Base-by-base conservation (phyloP, 1,140 invertebrate genomes). In the Vanessa atalanta region DNA sequence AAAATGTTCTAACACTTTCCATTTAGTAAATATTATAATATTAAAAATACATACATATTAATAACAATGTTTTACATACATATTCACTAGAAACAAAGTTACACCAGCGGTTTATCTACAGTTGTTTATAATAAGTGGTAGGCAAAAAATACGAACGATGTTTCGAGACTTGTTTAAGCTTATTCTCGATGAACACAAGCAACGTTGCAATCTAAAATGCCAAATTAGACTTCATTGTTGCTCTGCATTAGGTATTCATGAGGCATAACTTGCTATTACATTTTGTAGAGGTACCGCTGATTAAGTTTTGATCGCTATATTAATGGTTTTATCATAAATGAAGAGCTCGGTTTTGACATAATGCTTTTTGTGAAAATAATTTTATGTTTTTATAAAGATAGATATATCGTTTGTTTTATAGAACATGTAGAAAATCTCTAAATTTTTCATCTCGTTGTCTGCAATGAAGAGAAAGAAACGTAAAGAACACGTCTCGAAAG, bases 211-310 rank as follows among this genome's bases (percentile, higher is more conserved):
- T 71, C 70, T 71, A 65, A 71, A 71, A 71, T 71, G 70, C 47
- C 70, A 71, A 71, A 71, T 71, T 71, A 71, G 70, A 65, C 61
- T 71, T 71, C 70, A 71, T 71, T 71, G 70, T 71, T 71, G 70
- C 50, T 65, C 63, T 51, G 61, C 60, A 71, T 71, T 64, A 71
- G 50, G 70, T 71, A 71, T 71, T 71, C 70, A 71, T 71, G 70
- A 53, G 60, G 70, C 70, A 71, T 71, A 71, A 71, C 70, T 71
- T 65, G 61, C 61, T 71, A 71, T 71, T 71, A 71, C 70, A 71
- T 71, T 71, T 71, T 71, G 70, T 47, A 48, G 60, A 71, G 70
- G 70, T 64, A 71, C 61, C 61, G 65, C 55, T 65, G 60, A 71
- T 63, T 71, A 61, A 65, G 70, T 63, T 71, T 47, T 43, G 61